Base-by-base conservation (phyloP, 2,888 invertebrate genomes). In the Caenorhabditis becei region DNA sequence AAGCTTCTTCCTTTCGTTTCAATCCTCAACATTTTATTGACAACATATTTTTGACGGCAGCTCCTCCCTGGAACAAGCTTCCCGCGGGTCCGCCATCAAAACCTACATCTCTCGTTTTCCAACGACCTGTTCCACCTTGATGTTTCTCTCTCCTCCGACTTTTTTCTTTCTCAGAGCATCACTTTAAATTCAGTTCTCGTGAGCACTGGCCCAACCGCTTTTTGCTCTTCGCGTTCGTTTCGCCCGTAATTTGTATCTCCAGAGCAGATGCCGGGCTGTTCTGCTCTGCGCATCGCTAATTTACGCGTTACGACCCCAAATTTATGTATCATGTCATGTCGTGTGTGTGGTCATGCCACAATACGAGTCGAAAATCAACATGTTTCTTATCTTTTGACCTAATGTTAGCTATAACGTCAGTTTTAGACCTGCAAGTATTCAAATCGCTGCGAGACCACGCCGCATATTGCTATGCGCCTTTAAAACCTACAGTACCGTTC, bases 91-190 rank as follows among this genome's bases (percentile, higher is more conserved):
- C 23, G 54, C 56, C 54, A 11, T 61, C 35, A 65, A 47, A 41
- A 53, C 24, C 24, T 37, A 20, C 37, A 35, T 28, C 41, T 26
- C 20, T 65, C 47, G 41, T 23, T 58, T 44, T 41, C 23, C 49
- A 62, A 51, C 70, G 70, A 61, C 61, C 59, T 71, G 62, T 71
- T 71, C 47, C 67, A 47, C 41, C 61, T 59, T 18, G 26, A 35
- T 58, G 58, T 63, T 65, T 58, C 72, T 56, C 56, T 62, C 26
- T 2, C 10, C 54, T 49, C 32, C 32, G 5, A 53, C 53, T 23
- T 26, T 54, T 53, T 61, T 58, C 69, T 44, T 47, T 56, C 54
- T 41, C 53, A 71, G 37, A 47, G 16, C 32, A 54, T 54, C 54
- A 37, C 37, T 58, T 58, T 54, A 54, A 54, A 54, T 26, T 49